Base-by-base conservation (phyloP, 1,140 invertebrate species). In the Procambarus virginalis region DNA sequence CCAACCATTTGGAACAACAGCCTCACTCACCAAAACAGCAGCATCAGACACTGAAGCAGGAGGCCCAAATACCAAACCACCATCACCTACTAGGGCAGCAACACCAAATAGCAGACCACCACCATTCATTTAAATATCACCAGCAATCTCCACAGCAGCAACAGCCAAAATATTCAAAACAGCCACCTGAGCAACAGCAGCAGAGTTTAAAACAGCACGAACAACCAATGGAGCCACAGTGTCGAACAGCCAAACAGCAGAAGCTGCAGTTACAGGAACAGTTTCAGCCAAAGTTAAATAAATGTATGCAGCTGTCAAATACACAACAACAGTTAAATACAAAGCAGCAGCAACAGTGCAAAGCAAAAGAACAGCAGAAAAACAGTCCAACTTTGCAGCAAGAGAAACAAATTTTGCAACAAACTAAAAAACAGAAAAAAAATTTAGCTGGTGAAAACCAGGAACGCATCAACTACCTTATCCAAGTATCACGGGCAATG, bases 381-480 rank as follows among this genome's bases (percentile, higher is more conserved):
- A 68, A 20, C 4, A 2, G 20, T 17, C n/a, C 68, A 73, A 73
- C 2, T 9, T 34, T 34, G 58, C 80, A 68, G 10, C 80, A 83
- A 70, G 45, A 84, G 34, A 60, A 76, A 58, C 22, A 22, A 20
- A 49, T 20, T 46, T 20, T 80, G 20, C 89, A 86, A 55, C 64
- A 81, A 64, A n/a, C 20, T 49, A 86, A 81, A 48, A 86, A 91
- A 55, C 73, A 81, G n/a, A 85, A 86, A 48, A 89, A 89, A 20
- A 84, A 85, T 45, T 87, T 86, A n/a, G 91, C 86, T 22, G 86
- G 86, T 48, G 91, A 91, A 55, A 91, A 91, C 78, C 75, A 83
- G 51, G 91, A 91, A 51, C 91, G 91, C 14, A 91, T 91, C 55
- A 91, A 91, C 80, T 91, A 89, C 85, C 86, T 91, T 8, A 84